Percentiles rank a stretch among this genome's conserved stretches.
Evolutionary conservation across 2,888 invertebrate genomes (phyloP).

Genomic region (Abrostola tripartita): DNA sequence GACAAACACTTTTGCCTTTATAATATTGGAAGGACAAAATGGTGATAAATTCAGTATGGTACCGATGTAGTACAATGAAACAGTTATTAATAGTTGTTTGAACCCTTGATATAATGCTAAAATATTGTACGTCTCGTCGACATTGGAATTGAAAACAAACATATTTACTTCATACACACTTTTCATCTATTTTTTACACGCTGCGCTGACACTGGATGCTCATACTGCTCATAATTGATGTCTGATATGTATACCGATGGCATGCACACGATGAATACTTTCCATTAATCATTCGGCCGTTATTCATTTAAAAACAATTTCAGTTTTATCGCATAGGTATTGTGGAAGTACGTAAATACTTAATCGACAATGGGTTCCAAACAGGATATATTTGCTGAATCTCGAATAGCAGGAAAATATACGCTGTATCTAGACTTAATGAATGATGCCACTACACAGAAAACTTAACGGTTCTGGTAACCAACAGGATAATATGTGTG

Average conservation of each 20-base stretch:
- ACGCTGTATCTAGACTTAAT: conserved; percentile 1
- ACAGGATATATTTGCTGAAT: conserved; percentile 35
- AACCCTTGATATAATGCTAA: too few relatives aligned
- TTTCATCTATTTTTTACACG: too few relatives aligned
- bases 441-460: neutral
- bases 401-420: conserved; percentile 32
- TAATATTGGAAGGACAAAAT: too few relatives aligned
- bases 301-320: neutral
- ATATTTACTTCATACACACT: too few relatives aligned
- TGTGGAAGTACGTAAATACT: neutral
- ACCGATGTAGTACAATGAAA: too few relatives aligned
- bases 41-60: too few relatives aligned
- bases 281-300: neutral
- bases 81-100: too few relatives aligned
- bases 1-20: too few relatives aligned
- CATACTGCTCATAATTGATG: too few relatives aligned
- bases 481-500: conserved; percentile 33
- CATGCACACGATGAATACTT: neutral
- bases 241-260: neutral
- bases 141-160: too few relatives aligned
- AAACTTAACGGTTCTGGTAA: conserved; percentile 25
- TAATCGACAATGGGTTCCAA: conserved; percentile 11
- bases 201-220: too few relatives aligned
- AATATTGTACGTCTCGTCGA: too few relatives aligned
- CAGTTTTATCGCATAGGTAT: conserved; percentile 1